Percentiles rank a stretch among this genome's conserved stretches.
phyloP scores from a whole-genome alignment of 2,888 invertebrate species.

The Philonicus albiceps region DNA sequence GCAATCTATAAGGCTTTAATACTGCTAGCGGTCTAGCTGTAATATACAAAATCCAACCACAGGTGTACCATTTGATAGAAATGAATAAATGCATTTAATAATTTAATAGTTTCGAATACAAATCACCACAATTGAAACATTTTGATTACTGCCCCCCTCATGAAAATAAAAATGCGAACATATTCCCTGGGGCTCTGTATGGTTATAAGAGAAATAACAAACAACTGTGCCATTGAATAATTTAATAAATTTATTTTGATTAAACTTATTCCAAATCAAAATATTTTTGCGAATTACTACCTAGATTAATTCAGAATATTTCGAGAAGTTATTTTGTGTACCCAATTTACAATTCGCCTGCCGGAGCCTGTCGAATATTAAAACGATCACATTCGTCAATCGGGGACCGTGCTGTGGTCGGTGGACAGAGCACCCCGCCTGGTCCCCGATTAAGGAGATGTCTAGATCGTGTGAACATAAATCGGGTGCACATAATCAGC shows the following conservation, averaged over 20 bases:
- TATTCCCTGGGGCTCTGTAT: not conserved
- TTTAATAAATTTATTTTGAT: conserved; percentile 31
- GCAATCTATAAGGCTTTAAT: not conserved
- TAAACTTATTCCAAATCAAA: conserved; percentile 21
- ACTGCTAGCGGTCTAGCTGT: not conserved
- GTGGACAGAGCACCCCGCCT: not conserved
- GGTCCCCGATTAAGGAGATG: conserved; percentile 36
- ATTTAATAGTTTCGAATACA: not conserved
- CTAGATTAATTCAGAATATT: conserved; percentile 14
- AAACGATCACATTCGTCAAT: conserved; percentile 29
- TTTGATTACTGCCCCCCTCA: not conserved
- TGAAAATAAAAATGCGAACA: not conserved
- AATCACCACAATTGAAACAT: not conserved
- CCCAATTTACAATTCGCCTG: conserved; percentile 7
- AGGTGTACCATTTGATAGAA: not conserved
- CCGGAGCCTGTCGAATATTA: not conserved
- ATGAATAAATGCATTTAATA: not conserved
- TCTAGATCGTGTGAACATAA: not conserved
- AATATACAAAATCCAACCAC: not conserved
- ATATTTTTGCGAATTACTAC: conserved; percentile 29
- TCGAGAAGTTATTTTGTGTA: not conserved
- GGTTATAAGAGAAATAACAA: not conserved
- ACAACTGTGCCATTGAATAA: not conserved
- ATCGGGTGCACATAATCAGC: not conserved
- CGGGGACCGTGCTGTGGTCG: conserved; percentile 17